A percentile compares a stretch with the other conserved stretches of the same genome.
Evolutionary conservation across 2,113 vertebrate species (phyloP).

Genomic region (Cariama cristata): DNA sequence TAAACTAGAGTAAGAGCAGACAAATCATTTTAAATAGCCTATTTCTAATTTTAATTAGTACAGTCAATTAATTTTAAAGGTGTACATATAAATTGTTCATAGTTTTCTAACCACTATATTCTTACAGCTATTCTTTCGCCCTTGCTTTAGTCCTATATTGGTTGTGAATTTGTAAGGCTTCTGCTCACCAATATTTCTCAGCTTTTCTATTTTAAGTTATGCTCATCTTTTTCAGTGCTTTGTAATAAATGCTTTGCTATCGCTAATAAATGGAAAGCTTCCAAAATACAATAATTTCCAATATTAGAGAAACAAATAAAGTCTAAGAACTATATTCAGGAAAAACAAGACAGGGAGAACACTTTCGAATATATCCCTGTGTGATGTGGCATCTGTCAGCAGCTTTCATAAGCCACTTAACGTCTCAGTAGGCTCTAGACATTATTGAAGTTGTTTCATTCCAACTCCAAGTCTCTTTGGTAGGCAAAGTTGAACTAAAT

Average conservation of each 20-base stretch:
- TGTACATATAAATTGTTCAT: background rate
- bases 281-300: background rate
- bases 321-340: background rate
- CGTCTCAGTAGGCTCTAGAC: background rate
- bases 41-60: conserved; percentile 52
- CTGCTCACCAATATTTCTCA: background rate
- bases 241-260: background rate
- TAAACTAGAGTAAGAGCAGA: background rate
- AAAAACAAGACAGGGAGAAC: background rate
- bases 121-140: background rate
- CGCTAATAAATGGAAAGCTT: background rate
- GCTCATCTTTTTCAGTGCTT: background rate
- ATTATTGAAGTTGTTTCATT: background rate
- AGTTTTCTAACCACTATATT: background rate
- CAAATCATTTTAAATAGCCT: conserved; percentile 35
- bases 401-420: background rate
- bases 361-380: background rate
- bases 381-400: background rate
- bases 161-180: background rate
- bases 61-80: conserved; percentile 36
- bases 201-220: background rate
- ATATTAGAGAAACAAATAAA: background rate
- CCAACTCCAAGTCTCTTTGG: background rate
- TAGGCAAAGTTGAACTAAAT: background rate
- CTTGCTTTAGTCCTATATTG: background rate